Conservation (phyloP, 2,888 invertebrate species). For the Cremastobaeus sp. region DNA sequence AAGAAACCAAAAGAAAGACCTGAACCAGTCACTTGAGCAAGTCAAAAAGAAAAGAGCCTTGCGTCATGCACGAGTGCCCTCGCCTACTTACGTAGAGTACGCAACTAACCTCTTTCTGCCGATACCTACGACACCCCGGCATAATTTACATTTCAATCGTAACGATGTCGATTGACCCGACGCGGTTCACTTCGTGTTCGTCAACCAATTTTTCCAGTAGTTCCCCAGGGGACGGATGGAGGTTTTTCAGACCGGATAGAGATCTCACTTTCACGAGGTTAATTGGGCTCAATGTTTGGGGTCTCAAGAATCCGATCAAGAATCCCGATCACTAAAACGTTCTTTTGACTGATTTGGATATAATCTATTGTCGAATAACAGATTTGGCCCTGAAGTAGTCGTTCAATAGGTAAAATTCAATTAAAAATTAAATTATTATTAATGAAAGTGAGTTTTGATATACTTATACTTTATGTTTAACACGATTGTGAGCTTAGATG, state of each 20-base stretch:
- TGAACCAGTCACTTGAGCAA: slow-evolving; percentile 33
- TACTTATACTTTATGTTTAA: no score
- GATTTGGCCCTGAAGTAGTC: no score
- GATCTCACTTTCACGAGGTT: slow-evolving; percentile 3
- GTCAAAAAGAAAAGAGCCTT: slow-evolving; percentile 33
- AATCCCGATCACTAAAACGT: no score
- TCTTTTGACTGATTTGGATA: no score
- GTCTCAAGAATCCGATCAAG: no score
- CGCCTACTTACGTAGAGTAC: slow-evolving; percentile 34
- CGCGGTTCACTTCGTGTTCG: not conserved
- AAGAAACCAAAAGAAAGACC: slow-evolving; percentile 37
- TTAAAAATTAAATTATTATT: no score
- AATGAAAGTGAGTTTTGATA: no score
- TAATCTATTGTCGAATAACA: no score
- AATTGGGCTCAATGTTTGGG: slow-evolving; percentile 25
- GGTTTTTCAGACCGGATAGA: slow-evolving; percentile 1
- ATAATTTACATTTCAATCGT: slow-evolving; percentile 35
- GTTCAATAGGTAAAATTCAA: no score
- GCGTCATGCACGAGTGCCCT: slow-evolving; percentile 45
- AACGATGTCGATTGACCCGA: slow-evolving; percentile 25
- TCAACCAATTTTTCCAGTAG: not conserved
- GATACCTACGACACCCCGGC: slow-evolving; percentile 24
- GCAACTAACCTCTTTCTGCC: slow-evolving; percentile 49
- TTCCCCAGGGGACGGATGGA: not conserved
- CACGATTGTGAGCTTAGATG: no score